These are phyloP conservation scores for Fukomys damarensis DNA, from an alignment of 2,113 vertebrate genomes.

Conservation along the genomic window DNA sequence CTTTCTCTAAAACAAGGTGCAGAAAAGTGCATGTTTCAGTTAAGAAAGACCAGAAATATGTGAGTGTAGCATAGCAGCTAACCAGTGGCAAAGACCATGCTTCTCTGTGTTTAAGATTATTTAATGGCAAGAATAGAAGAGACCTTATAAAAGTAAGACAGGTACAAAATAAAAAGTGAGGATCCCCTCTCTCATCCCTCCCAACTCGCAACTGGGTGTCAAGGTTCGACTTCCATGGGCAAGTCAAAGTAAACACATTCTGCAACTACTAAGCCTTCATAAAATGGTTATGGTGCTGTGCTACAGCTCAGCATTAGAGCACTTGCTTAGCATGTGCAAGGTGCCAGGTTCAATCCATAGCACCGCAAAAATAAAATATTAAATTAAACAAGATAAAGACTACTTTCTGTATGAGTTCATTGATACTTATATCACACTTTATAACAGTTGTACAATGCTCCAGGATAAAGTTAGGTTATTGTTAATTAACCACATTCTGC, in stretches of 20 bases:
- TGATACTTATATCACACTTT: not conserved
- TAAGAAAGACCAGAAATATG: not conserved
- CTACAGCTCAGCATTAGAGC: not conserved
- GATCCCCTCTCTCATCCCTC: not conserved
- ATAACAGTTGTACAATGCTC: not conserved
- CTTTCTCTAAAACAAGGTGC: conserved; percentile 43
- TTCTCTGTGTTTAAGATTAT: not conserved
- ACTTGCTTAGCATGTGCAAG: not conserved
- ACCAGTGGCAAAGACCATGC: not conserved
- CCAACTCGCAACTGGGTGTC: not conserved
- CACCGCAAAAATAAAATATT: not conserved
- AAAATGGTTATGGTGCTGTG: not conserved
- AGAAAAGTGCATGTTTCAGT: not conserved
- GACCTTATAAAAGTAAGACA: not conserved
- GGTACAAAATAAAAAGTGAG: not conserved
- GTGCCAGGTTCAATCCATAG: not conserved
- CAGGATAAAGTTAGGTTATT: not conserved
- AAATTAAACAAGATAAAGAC: not conserved
- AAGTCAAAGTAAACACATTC: not conserved
- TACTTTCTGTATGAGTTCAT: conserved; percentile 17
- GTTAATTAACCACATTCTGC: conserved; percentile 1
- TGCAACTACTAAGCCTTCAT: not conserved
- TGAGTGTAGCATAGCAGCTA: not conserved
- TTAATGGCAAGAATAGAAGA: conserved; percentile 23
- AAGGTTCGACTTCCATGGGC: not conserved